Base-by-base conservation (phyloP, 2,113 vertebrate genomes). In the Takifugu bimaculatus region DNA sequence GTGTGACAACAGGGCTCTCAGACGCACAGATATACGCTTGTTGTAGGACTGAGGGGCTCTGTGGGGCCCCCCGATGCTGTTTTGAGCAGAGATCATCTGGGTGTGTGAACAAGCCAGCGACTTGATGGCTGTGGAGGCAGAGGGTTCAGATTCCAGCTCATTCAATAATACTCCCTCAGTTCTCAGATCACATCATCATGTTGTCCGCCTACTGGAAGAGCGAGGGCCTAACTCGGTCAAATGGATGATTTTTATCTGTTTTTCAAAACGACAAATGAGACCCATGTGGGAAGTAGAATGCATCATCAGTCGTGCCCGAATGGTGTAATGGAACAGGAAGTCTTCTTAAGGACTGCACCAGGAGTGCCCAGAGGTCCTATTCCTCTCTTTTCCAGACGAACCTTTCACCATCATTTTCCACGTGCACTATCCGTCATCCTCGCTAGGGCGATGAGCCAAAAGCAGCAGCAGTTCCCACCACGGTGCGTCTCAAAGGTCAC, bases 131-230 rank as follows among this genome's bases (percentile, higher is more conserved):
- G 48, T 27, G 47, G 12, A 15, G 57, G 32, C 20, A 57, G 20
- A 76, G 39, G 32, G 78, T 72, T 78, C 57, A 82, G 73, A 83
- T 82, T 87, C 75, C 75, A 74, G 68, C 59, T 70, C 54, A 72
- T 73, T 75, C 62, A 39, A 87, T 82, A 88, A 87, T 83, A 73
- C 69, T 50, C 69, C 58, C 74, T 80, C 79, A 83, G 80, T 85
- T 79, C 74, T 80, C 66, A 27, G 59, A 63, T 55, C 43, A 9
- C 65, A 74, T 78, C 63, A 70, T 79, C 72, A 58, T 74, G 59
- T 63, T 14, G 39, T 60, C 51, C 57, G 50, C 59, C 59, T 20
- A 39, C 74, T 72, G 51, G 6, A n/a, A 35, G 32, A 70, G 49
- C 55, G 66, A 64, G 35, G 64, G 48, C 53, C 57, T 60, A 35